These are phyloP conservation scores for Pseudochirops corinnae DNA, from an alignment of 2,797 vertebrate species.

Conservation along the genomic window DNA sequence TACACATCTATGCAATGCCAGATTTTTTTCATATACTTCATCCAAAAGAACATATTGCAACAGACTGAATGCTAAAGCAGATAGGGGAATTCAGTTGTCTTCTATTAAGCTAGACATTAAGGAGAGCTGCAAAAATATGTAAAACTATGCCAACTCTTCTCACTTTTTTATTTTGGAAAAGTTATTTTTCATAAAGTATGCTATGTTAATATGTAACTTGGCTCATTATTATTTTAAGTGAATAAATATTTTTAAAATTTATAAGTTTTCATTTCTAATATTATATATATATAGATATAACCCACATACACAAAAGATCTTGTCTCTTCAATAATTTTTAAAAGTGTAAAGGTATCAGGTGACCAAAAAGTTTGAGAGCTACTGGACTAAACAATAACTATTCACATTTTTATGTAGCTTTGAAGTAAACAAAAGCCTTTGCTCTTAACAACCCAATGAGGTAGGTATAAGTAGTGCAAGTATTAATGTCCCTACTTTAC, in stretches of 20 bases:
- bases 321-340: not conserved
- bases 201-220: conserved; percentile 9
- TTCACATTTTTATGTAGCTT: not conserved
- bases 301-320: not conserved
- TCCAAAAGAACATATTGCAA: conserved; percentile 2
- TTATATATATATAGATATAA: not conserved
- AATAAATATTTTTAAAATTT: conserved; percentile 47
- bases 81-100: conserved; percentile 18
- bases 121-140: conserved; percentile 5
- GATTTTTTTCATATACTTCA: conserved; percentile 39
- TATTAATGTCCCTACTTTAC: not conserved
- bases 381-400: not conserved
- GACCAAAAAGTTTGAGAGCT: conserved; percentile 8
- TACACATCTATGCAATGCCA: not conserved
- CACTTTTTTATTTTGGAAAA: conserved; percentile 38
- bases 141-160: conserved; percentile 44
- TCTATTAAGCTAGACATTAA: conserved; percentile 38
- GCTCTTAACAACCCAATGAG: not conserved
- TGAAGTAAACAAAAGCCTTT: not conserved
- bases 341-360: not conserved
- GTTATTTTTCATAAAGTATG: conserved; percentile 35
- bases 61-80: not conserved
- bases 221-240: conserved; percentile 30
- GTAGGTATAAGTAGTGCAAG: not conserved
- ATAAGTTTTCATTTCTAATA: conserved; percentile 39